Evolutionary conservation across 2,888 invertebrate species (phyloP), one percentile per base, ranked within the genome.

Genomic region (Rhaphigaster nebulosa): DNA sequence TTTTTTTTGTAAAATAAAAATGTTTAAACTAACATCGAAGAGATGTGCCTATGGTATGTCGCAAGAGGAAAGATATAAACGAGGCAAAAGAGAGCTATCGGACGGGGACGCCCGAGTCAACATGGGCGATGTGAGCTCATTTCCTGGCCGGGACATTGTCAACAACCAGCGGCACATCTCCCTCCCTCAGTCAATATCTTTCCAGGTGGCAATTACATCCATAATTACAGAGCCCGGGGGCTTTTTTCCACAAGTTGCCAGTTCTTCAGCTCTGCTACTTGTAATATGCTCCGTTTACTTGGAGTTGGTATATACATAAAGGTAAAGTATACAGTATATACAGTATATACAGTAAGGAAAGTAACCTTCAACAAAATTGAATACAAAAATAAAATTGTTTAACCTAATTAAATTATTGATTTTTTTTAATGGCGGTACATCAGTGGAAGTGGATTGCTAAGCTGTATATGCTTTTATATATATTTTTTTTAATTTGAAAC

Each of bases 181-280:
- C 34, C 23, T 23, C 38, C 38, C 70, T 76, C 38, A 76, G 70
- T 76, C 70, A 76, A 76, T 76, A 76, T 6, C 34, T 76, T 23
- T 20, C 70, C 70, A 76, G 20, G 8, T 76, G 70, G 70, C 70
- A 34, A 76, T 76, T 76, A 76, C 70, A 34, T 8, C 70, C 20
- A 38, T 38, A 76, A 76, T 76, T 76, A 76, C 70, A 23, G 70
- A 18, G 20, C 34, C 34, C 70, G 38, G 38, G 34, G 34, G 34
- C 38, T 76, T 76, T 76, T 76, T 76, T 76, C 70, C 34, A 76
- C 70, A 76, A 38, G 34, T 76, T 76, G 20, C 38, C 70, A 38
- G 13, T 23, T 0, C 34, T 38, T 38, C 20, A 10, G 20, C 34
- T 8, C n/a, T 12, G 20, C 15, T 34, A 70, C 38, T 20, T 38